A percentile compares a stretch with the other conserved stretches of the same genome.
phyloP scores from a whole-genome alignment of 2,113 vertebrate genomes.

The Phalacrocorax aristotelis region DNA sequence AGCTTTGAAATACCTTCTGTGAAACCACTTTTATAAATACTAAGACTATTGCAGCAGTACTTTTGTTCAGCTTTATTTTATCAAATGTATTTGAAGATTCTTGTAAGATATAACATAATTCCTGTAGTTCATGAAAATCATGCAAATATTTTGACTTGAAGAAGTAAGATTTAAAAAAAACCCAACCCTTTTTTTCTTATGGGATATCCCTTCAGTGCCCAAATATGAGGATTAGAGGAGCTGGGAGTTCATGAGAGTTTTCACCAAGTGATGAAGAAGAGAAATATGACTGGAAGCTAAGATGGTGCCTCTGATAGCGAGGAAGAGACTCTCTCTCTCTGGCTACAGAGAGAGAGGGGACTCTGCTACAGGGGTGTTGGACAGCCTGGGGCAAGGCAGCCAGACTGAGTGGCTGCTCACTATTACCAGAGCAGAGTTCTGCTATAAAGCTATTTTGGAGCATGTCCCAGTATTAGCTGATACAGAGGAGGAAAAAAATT shows the following conservation, averaged over 20 bases:
- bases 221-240: not conserved
- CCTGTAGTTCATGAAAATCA: not conserved
- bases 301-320: not conserved
- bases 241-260: not conserved
- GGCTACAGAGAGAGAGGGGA: not conserved
- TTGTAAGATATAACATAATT: not conserved
- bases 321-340: not conserved
- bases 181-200: not conserved
- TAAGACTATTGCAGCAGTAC: not conserved
- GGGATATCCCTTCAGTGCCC: not conserved
- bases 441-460: not conserved
- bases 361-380: not conserved
- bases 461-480: not conserved
- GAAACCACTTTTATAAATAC: not conserved
- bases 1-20: not conserved
- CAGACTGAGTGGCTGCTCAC: not conserved
- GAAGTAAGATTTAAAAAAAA: not conserved
- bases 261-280: not conserved
- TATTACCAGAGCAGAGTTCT: no score
- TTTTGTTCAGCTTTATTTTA: not conserved
- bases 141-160: not conserved
- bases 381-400: not conserved
- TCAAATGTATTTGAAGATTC: not conserved
- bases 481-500: not conserved
- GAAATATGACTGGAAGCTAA: not conserved